Conservation (phyloP, 2,113 vertebrate genomes). For the Equus quagga region DNA sequence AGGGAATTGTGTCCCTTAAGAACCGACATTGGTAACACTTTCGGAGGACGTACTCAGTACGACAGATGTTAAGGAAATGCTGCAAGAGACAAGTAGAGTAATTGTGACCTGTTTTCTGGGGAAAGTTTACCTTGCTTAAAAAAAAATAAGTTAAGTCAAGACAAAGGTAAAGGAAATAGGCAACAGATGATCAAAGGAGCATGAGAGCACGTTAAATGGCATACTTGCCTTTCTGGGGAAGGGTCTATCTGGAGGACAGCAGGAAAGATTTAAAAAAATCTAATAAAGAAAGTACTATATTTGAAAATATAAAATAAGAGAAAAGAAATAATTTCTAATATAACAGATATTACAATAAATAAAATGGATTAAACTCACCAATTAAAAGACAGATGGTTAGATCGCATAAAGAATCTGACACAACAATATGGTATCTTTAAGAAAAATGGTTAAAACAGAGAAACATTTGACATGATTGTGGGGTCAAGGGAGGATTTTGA, state of each 20-base stretch:
- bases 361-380: not conserved
- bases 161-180: not conserved
- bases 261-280: not conserved
- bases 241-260: not conserved
- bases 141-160: not conserved
- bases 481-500: not conserved
- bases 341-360: not conserved
- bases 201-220: not conserved
- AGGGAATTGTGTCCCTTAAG: not conserved
- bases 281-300: not conserved
- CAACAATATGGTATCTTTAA: not conserved
- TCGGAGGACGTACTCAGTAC: not conserved
- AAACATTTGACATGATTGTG: not conserved
- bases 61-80: not conserved
- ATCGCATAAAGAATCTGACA: not conserved
- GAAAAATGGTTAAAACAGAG: not conserved
- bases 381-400: not conserved
- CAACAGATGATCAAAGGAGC: not conserved
- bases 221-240: not conserved
- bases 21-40: not conserved
- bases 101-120: not conserved
- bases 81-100: not conserved
- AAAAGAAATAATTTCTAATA: not conserved
- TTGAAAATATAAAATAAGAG: not conserved
- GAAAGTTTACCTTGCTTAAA: not conserved